Evolutionary conservation across 2,113 vertebrate genomes (phyloP), one percentile per base, ranked within the genome.

Genomic region (Hippocampus zosterae): DNA sequence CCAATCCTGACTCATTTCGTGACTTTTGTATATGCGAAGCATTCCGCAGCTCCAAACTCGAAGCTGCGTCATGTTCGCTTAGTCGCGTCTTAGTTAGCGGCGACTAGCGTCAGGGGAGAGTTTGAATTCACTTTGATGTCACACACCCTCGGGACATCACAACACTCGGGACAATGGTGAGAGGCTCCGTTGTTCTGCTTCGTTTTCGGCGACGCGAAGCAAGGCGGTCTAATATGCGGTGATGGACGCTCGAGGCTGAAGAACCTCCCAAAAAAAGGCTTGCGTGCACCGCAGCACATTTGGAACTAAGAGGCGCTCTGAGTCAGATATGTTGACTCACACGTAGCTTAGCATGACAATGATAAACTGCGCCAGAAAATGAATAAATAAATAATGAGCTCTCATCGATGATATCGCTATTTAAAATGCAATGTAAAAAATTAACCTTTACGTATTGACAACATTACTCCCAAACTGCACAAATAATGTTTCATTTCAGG

Each of bases 161-260:
- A 64, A 6, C 33, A 6, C 29, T 33, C 29, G 5, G 40, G 21
- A 75, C 68, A 53, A 44, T 15, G 60, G 41, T 25, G 27, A 18
- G 27, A 8, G 1, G 0, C 44, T 52, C 33, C 60, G 10, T 69
- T 27, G 13, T 25, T 55, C 70, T 73, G 74, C 65, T 65, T 44
- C n/a, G 15, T 64, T 73, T 75, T 18, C 77, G 63, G 71, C n/a
- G 69, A 66, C 61, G 75, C 69, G 78, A 81, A 66, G 55, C 55
- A 56, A 12, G 50, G 57, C 65, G 75, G 60, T 46, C 44, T 81
- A 53, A 86, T 76, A 70, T 74, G 81, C 76, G 74, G 56, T 77
- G 81, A 86, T 69, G 40, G 77, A 41, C 0, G 64, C 79, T 82
- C 18, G 13, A 50, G 68, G 82, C 65, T 29, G 53, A 69, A 50